Conservation (phyloP, 2,113 vertebrate species). For the Ploceus nigricollis region DNA sequence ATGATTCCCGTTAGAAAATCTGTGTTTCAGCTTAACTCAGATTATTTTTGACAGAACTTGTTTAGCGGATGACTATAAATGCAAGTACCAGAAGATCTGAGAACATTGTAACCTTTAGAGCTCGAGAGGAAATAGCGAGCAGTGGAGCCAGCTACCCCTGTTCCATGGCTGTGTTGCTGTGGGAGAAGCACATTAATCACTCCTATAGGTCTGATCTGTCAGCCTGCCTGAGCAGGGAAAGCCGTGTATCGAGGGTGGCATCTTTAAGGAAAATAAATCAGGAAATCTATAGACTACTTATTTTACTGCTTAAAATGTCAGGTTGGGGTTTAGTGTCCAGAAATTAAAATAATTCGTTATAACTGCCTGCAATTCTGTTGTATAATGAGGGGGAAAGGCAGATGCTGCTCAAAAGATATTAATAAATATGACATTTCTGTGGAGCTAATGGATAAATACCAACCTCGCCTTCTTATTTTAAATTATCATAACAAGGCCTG, state of each 20-base stretch:
- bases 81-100: constrained; percentile 63
- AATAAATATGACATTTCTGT: background rate
- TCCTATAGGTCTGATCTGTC: background rate
- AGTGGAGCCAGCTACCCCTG: background rate
- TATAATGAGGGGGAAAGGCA: background rate
- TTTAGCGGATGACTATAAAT: constrained; percentile 57
- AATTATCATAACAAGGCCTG: background rate
- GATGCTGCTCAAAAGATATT: background rate
- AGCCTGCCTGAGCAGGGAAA: background rate
- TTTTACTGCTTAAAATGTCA: background rate
- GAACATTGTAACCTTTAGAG: constrained; percentile 54
- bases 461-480: background rate
- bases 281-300: background rate
- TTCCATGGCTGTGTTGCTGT: background rate
- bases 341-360: background rate
- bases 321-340: background rate
- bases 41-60: constrained; percentile 67
- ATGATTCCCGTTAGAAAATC: constrained; percentile 60
- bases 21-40: constrained; percentile 64
- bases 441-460: background rate
- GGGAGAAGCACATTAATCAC: background rate
- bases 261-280: background rate
- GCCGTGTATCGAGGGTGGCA: background rate
- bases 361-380: background rate
- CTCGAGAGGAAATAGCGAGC: background rate